Conservation (phyloP, 2,113 vertebrate species). For the Microcebus murinus region DNA sequence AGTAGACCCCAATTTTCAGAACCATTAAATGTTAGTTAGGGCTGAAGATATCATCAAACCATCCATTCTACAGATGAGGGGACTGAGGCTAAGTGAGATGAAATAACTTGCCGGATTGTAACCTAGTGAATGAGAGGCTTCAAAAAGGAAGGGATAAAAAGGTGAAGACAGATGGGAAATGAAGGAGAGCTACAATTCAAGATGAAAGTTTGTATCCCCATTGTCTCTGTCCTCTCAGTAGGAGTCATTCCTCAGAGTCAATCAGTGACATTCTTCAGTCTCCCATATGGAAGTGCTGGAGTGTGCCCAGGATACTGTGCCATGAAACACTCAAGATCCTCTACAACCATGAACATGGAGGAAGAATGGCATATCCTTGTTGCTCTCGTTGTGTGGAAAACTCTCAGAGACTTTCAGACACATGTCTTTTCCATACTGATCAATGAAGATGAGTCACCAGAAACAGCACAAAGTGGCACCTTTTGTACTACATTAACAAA, state of each 20-base stretch:
- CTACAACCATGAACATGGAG: neutral
- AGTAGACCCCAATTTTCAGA: neutral
- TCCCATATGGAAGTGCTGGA: neutral
- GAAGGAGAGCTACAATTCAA: neutral
- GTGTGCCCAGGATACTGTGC: neutral
- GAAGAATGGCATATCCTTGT: neutral
- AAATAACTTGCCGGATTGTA: constrained; percentile 13
- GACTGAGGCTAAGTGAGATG: neutral
- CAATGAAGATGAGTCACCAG: neutral
- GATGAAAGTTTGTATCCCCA: neutral
- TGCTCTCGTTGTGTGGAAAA: neutral
- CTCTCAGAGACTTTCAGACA: neutral
- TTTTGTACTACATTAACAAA: neutral
- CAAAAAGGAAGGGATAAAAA: neutral
- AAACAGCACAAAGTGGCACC: neutral
- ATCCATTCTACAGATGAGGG: neutral
- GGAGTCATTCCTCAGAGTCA: neutral
- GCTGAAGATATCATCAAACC: neutral
- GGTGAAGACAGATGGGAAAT: neutral
- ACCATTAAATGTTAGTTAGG: neutral
- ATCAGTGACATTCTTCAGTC: neutral
- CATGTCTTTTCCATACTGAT: neutral
- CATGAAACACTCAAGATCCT: neutral
- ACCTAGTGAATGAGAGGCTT: neutral
- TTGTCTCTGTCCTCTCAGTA: neutral